phyloP scores from a whole-genome alignment of 2,113 vertebrate species.

The Hyperoodon ampullatus region DNA sequence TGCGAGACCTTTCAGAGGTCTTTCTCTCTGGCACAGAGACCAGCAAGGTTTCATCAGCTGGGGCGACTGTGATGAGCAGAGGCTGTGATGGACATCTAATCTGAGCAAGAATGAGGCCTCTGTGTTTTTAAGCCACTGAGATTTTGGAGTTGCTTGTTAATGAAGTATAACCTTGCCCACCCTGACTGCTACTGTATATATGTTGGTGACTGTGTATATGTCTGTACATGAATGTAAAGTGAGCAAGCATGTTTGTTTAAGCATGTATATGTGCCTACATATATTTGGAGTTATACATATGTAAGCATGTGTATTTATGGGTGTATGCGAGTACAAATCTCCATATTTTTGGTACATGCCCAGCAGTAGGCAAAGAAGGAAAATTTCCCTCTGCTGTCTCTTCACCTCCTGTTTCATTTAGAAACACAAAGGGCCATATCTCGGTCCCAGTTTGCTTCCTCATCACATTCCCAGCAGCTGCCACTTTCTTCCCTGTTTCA shows the following conservation, averaged over 20 bases:
- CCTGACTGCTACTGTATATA: neutral
- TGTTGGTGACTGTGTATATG: neutral
- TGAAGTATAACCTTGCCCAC: neutral
- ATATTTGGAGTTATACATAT: neutral
- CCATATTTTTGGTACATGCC: neutral
- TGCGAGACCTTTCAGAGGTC: neutral
- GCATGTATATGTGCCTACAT: neutral
- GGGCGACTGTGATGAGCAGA: neutral
- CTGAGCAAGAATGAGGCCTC: neutral
- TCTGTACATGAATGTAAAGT: neutral
- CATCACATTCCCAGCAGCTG: neutral
- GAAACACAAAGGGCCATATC: neutral
- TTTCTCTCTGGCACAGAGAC: neutral
- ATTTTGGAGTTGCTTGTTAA: neutral
- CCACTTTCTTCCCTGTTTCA: neutral
- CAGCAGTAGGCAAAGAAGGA: neutral
- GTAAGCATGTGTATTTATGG: neutral
- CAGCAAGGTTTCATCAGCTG: neutral
- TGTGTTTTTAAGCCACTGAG: neutral
- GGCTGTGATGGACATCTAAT: fast-evolving
- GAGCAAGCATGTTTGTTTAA: neutral
- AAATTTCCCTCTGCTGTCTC: neutral
- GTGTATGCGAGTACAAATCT: neutral
- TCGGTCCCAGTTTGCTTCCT: neutral
- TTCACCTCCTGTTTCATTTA: conserved; percentile 3